phyloP scores from a whole-genome alignment of 1,140 invertebrate species.

The Globodera rostochiensis region DNA sequence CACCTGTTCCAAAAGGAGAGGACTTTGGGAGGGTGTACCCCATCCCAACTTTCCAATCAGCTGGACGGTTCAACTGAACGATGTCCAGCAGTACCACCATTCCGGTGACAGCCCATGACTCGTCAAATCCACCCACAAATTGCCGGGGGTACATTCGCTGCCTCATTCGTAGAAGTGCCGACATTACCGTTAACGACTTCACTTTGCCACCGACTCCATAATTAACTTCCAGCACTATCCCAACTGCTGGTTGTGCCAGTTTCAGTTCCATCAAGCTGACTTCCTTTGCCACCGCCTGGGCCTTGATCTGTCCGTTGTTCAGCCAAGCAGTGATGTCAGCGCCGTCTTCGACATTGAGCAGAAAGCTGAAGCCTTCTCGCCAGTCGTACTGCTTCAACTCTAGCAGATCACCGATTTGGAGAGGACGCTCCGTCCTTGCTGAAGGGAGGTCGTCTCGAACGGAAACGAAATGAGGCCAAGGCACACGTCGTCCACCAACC shows the following conservation, averaged over 20 bases:
- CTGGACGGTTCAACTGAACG: not conserved
- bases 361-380: not conserved
- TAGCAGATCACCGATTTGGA: not conserved
- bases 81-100: constrained; percentile 9
- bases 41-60: not conserved
- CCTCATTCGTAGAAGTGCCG: not conserved
- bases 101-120: not conserved
- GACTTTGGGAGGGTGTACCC: not conserved
- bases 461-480: not conserved
- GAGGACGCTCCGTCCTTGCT: not conserved
- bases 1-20: not conserved
- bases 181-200: not conserved
- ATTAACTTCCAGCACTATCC: constrained; percentile 2
- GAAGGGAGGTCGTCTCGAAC: not conserved
- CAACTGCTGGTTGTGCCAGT: not conserved
- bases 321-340: not conserved
- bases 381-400: not conserved
- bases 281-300: not conserved
- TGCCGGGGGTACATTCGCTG: not conserved
- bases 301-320: not conserved
- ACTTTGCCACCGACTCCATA: not conserved
- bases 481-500: no score
- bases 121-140: not conserved
- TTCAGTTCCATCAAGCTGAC: not conserved
- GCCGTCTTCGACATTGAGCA: not conserved